Evolutionary conservation across 2,888 invertebrate species (phyloP).

Genomic region (Nasonia oneida): DNA sequence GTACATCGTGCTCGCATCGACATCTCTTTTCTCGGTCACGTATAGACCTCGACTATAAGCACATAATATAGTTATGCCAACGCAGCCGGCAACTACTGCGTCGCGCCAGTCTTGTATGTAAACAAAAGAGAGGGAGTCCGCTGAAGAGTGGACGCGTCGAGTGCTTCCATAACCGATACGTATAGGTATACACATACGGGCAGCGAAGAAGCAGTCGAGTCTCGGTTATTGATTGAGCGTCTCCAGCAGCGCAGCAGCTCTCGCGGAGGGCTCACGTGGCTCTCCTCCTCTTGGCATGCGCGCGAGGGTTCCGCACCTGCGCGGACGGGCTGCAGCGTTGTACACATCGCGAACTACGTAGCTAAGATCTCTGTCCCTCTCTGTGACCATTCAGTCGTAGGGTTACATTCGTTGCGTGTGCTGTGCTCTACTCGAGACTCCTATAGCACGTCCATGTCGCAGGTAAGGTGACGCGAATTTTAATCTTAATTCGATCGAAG

Average conservation of each 20-base stretch:
- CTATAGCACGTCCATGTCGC: background rate
- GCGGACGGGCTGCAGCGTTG: background rate
- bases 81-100: background rate
- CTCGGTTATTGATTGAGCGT: background rate
- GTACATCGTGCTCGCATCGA: background rate
- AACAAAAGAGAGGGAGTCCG: background rate
- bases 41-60: background rate
- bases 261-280: background rate
- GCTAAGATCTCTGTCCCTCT: background rate
- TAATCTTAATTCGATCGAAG: no score
- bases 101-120: background rate
- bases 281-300: constrained; percentile 1
- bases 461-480: background rate
- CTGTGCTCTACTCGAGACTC: background rate
- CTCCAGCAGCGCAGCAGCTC: background rate
- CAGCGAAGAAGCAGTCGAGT: no score
- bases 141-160: background rate
- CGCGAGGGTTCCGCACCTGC: constrained; percentile 9
- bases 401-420: background rate
- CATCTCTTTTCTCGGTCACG: background rate
- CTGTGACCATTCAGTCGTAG: constrained; percentile 11
- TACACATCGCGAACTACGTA: background rate
- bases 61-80: no score
- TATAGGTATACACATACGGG: background rate
- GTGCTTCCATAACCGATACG: background rate